phyloP scores from a whole-genome alignment of 2,797 vertebrate genomes.

The Prionace glauca region DNA sequence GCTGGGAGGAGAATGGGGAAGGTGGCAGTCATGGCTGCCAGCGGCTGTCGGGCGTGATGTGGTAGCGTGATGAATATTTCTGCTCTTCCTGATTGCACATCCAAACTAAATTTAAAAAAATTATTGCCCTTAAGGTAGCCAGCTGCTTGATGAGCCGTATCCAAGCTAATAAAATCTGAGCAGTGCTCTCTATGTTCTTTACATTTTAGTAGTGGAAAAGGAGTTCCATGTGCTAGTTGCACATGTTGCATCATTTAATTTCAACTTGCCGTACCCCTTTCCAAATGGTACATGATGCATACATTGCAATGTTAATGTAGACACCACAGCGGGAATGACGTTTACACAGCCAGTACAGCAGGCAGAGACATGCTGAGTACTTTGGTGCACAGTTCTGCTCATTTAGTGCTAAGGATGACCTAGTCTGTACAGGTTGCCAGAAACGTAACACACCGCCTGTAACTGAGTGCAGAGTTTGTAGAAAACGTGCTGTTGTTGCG shows the following conservation, averaged over 20 bases:
- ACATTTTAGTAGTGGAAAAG: not conserved
- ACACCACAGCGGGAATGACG: no score
- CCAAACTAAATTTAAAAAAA: not conserved
- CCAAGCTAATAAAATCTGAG: not conserved
- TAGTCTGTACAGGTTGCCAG: not conserved
- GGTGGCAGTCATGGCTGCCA: no score
- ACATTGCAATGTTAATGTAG: not conserved
- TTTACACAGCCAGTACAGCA: not conserved
- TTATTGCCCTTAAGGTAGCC: not conserved
- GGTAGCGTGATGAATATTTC: no score
- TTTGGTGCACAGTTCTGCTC: not conserved
- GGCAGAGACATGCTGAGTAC: not conserved
- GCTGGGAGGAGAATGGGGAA: not conserved
- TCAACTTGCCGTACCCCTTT: not conserved
- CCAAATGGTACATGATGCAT: not conserved
- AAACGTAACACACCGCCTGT: not conserved
- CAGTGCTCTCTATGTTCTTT: not conserved
- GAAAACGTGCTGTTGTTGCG: constrained; percentile 48
- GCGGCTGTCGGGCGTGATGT: no score
- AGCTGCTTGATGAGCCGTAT: not conserved
- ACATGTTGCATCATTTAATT: not conserved
- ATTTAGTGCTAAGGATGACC: not conserved
- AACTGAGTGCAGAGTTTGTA: not conserved
- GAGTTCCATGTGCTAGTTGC: not conserved
- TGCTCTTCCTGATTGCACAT: not conserved